Evolutionary conservation across 2,113 vertebrate genomes (phyloP).

Genomic region (Seriola dumerili): DNA sequence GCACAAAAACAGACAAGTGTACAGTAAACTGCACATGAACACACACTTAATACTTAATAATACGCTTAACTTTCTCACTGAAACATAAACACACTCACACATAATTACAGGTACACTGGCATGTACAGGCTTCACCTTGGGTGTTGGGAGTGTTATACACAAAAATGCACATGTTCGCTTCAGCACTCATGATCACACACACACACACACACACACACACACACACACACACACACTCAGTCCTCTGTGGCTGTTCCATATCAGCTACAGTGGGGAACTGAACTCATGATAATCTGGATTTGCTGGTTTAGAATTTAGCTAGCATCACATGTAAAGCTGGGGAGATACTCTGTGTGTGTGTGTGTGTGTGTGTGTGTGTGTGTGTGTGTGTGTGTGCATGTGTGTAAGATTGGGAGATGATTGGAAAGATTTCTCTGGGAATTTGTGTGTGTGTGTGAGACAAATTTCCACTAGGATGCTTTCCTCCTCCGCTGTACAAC

Average conservation of each 20-base stretch:
- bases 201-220: no score
- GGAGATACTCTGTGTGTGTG: constrained; percentile 8
- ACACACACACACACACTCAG: background rate
- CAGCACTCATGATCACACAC: background rate
- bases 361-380: constrained; percentile 11
- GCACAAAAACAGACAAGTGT: background rate
- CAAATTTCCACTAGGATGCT: constrained; percentile 63
- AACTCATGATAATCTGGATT: constrained; percentile 78
- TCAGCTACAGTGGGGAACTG: constrained; percentile 55
- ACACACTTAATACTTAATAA: background rate
- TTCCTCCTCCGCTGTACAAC: constrained; percentile 47
- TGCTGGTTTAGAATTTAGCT: constrained; percentile 64
- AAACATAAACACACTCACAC: background rate
- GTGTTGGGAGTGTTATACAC: background rate
- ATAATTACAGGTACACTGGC: background rate
- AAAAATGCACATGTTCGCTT: background rate
- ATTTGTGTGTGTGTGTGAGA: constrained; percentile 52
- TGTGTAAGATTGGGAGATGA: constrained; percentile 39
- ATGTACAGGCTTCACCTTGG: background rate
- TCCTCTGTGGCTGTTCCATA: constrained; percentile 51
- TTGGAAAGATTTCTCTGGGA: constrained; percentile 61
- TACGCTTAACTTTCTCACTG: background rate
- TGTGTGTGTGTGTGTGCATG: constrained; percentile 1
- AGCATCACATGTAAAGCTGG: constrained; percentile 64
- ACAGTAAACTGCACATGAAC: background rate